Conservation (phyloP, 1,140 invertebrate genomes). For the Hyles euphorbiae region DNA sequence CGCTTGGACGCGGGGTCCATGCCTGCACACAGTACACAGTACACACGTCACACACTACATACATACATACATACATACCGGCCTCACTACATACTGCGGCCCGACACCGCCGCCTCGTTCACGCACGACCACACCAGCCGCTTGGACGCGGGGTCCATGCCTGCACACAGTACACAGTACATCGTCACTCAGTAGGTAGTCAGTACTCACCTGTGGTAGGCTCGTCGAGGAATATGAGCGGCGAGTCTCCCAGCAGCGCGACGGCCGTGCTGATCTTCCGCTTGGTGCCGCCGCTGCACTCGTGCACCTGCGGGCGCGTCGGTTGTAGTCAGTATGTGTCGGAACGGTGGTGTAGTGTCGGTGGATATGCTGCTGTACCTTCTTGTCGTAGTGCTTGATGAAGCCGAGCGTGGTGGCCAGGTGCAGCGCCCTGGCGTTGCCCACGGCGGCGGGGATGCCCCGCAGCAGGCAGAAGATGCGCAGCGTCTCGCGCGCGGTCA, state of each 20-base stretch:
- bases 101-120: slow-evolving; percentile 76
- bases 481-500: slow-evolving; percentile 86
- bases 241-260: slow-evolving; percentile 92
- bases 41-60: too few species aligned
- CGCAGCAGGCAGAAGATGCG: slow-evolving; percentile 82
- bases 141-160: too few species aligned
- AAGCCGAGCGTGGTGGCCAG: slow-evolving; percentile 69
- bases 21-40: slow-evolving; percentile 58
- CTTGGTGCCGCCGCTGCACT: slow-evolving; percentile 95
- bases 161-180: too few species aligned
- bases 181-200: not conserved
- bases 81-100: slow-evolving; percentile 80
- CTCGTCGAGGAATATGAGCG: slow-evolving; percentile 92
- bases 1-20: slow-evolving; percentile 86
- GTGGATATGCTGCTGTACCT: slow-evolving; percentile 65
- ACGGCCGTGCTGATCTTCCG: slow-evolving; percentile 96
- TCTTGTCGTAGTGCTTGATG: slow-evolving; percentile 74
- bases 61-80: too few species aligned
- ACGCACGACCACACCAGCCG: slow-evolving; percentile 61
- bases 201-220: slow-evolving; percentile 80
- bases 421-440: slow-evolving; percentile 40
- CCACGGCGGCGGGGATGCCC: slow-evolving; percentile 76
- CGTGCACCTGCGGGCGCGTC: slow-evolving; percentile 58
- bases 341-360: too few species aligned
- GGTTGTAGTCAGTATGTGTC: too few species aligned